These are phyloP conservation scores for Nematopogon swammerdamellus DNA, from an alignment of 2,888 invertebrate genomes.

Conservation along the genomic window DNA sequence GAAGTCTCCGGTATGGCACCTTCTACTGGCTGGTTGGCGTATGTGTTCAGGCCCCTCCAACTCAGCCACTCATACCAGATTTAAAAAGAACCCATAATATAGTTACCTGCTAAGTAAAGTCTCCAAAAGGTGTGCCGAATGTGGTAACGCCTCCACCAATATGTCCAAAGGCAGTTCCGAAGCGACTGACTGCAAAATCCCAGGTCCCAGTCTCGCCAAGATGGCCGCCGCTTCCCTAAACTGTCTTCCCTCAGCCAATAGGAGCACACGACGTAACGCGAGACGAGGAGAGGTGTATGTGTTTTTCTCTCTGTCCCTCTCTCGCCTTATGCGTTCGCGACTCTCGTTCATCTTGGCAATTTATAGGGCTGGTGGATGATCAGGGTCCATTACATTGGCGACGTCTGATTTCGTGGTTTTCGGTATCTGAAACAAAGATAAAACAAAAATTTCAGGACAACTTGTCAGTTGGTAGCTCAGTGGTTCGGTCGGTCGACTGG, in stretches of 20 bases:
- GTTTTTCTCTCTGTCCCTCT: conserved; percentile 57
- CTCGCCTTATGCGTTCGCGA: conserved; percentile 68
- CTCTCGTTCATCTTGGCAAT: conserved; percentile 60
- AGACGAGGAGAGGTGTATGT: conserved; percentile 64
- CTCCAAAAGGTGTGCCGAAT: conserved; percentile 82
- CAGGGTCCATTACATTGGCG: neutral
- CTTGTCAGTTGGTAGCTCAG: no score
- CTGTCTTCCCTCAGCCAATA: conserved; percentile 83
- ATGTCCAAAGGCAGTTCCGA: conserved; percentile 82
- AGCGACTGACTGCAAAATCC: conserved; percentile 73
- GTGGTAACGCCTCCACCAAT: conserved; percentile 85
- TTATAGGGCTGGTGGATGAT: neutral
- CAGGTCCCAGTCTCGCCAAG: conserved; percentile 73
- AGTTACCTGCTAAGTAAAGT: conserved; percentile 73
- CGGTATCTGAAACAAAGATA: no score
- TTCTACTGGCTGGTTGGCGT: no score
- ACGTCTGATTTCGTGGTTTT: no score
- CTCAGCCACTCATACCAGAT: no score
- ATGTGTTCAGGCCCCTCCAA: no score
- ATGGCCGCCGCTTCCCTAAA: conserved; percentile 89
- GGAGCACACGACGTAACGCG: conserved; percentile 66
- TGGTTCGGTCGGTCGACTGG: no score
- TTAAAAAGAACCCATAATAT: no score
- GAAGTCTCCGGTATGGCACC: no score
- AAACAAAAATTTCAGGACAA: no score